Evolutionary conservation across 2,113 vertebrate genomes (phyloP), one percentile per base, ranked within the genome.

Genomic region (Corythornis vintsioides): DNA sequence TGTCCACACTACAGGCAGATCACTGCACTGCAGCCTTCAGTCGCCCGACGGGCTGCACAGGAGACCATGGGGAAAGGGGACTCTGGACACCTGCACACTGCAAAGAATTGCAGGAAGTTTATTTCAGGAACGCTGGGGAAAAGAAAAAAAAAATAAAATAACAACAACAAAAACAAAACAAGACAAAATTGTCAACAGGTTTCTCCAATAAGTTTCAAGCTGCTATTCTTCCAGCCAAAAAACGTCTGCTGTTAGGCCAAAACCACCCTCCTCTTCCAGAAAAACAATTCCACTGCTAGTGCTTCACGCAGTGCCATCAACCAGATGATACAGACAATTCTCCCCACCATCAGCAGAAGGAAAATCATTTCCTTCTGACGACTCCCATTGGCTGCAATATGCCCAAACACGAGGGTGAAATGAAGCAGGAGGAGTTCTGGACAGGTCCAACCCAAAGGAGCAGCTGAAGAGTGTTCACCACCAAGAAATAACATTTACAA

Each of bases 21-120:
- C 92, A 13, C 33, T 40, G 80, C 88, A 92, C 70, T 29, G 50
- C 86, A 92, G 90, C 78, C 84, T 90, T 93, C 93, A 84, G 87
- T 83, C 60, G 78, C 60, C 92, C 86, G 83, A 84, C 25, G 72
- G 75, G 82, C 88, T 94, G 92, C 79, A 55, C 79, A 89, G 93
- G 82, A 66, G 64, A 92, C 82, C 86, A 74, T 87, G 86, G 43
- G 90, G 90, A 96, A 93, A 94, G 86, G 89, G 94, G 91, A 95
- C 88, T 55, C 88, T 90, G 92, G 95, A 96, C 95, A 96, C 96
- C 96, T 96, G 96, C 93, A 95, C 77, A 63, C 90, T 89, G 86
- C 92, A 85, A 95, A 94, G 95, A 96, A 95, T 96, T 95, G 92
- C 92, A 95, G 95, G 96, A 96, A 96, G 96, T 96, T 96, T 96